phyloP scores from a whole-genome alignment of 2,797 vertebrate genomes.

The Microctenopoma steveboyesi region DNA sequence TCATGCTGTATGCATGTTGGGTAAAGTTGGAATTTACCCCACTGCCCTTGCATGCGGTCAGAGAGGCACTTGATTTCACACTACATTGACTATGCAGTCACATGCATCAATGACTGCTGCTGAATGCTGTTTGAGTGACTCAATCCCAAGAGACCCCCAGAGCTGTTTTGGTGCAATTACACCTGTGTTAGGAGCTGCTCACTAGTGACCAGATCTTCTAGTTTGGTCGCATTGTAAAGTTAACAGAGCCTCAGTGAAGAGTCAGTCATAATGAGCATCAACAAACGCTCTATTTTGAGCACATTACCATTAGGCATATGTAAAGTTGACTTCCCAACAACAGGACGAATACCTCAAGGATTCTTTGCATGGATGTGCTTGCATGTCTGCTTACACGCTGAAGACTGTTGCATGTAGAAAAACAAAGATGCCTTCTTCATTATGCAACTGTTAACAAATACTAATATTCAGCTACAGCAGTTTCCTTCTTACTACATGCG shows the following conservation, averaged over 20 bases:
- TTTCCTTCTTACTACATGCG: background rate
- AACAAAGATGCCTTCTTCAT: background rate
- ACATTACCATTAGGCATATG: constrained; percentile 5
- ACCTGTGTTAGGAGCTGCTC: constrained; percentile 44
- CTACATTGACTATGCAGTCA: constrained; percentile 64
- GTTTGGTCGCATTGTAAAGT: constrained; percentile 23
- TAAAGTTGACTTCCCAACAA: background rate
- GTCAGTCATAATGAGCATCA: constrained; percentile 4
- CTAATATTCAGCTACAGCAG: background rate
- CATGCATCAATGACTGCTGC: constrained; percentile 62
- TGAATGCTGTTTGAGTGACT: constrained; percentile 45
- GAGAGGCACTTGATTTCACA: constrained; percentile 59
- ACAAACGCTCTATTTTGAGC: background rate
- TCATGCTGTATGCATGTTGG: constrained; percentile 40
- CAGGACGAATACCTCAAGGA: background rate
- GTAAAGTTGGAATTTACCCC: constrained; percentile 48
- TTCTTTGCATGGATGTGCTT: background rate
- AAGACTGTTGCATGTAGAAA: background rate
- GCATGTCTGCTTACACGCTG: constrained; percentile 1
- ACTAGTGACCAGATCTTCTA: constrained; percentile 24
- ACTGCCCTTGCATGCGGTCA: constrained; percentile 39
- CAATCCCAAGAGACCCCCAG: constrained; percentile 39
- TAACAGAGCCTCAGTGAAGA: constrained; percentile 5
- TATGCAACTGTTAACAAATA: background rate
- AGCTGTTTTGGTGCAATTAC: constrained; percentile 51